Evolutionary conservation across 2,797 vertebrate genomes (phyloP).

Genomic region (Phataginus tricuspis): DNA sequence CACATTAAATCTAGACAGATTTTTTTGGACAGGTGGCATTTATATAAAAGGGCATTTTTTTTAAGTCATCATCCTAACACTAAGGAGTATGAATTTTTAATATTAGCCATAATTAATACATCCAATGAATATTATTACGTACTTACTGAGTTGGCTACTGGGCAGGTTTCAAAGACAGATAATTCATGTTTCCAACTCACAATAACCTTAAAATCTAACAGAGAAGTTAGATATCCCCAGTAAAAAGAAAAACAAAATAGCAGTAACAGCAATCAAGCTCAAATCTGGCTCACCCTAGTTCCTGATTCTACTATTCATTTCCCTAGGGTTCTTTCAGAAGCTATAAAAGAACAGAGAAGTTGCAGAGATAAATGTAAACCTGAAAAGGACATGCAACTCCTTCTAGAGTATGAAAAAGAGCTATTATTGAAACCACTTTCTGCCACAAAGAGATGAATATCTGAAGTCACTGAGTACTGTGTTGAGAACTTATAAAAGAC

Average conservation of each 20-base stretch:
- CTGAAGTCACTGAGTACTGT: not conserved
- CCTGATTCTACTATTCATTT: not conserved
- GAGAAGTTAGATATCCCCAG: not conserved
- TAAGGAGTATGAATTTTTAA: not conserved
- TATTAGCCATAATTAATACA: not conserved
- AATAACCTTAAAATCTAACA: not conserved
- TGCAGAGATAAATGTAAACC: not conserved
- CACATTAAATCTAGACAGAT: not conserved
- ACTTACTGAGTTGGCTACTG: not conserved
- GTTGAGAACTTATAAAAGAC: not conserved
- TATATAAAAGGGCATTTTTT: not conserved
- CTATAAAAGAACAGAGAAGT: not conserved
- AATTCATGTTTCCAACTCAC: not conserved
- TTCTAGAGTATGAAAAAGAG: not conserved
- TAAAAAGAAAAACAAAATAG: constrained; percentile 9
- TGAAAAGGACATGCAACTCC: not conserved
- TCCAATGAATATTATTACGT: not conserved
- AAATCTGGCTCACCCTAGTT: not conserved
- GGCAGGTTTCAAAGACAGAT: not conserved
- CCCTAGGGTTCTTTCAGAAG: not conserved
- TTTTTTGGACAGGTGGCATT: not conserved
- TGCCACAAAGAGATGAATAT: not conserved
- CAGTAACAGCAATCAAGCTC: not conserved
- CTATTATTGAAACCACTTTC: not conserved
- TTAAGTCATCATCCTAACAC: not conserved